Evolutionary conservation across 2,113 vertebrate species (phyloP).

Genomic region (Sardina pilchardus): DNA sequence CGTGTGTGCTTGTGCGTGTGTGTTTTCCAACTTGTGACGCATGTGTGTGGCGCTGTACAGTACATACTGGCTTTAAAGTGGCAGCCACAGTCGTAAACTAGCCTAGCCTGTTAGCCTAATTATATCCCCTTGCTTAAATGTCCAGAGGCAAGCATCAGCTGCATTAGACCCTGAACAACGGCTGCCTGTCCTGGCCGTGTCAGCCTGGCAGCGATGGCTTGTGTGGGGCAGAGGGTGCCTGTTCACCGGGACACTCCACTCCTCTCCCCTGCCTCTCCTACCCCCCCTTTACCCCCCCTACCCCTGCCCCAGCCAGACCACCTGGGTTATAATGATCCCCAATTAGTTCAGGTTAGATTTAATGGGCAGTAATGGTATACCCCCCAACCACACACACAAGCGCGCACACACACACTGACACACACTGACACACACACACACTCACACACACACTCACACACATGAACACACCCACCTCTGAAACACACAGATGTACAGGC

Average conservation of each 20-base stretch:
- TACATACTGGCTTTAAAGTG: not conserved
- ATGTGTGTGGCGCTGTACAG: constrained; percentile 35
- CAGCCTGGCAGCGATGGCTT: not conserved
- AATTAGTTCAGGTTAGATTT: constrained; percentile 75
- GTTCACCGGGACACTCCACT: constrained; percentile 20
- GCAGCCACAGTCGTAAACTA: not conserved
- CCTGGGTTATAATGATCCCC: constrained; percentile 68
- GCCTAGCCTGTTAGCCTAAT: not conserved
- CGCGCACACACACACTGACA: not conserved
- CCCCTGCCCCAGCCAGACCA: constrained; percentile 68
- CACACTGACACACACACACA: not conserved
- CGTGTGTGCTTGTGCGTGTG: too few relatives aligned
- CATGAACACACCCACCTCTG: not conserved
- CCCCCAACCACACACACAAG: constrained; percentile 21
- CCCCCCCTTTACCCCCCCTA: constrained; percentile 55
- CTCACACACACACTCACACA: not conserved
- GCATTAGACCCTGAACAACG: not conserved
- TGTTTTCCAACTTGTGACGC: constrained; percentile 12
- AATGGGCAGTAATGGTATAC: constrained; percentile 74
- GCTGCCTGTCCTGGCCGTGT: not conserved
- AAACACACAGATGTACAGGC: not conserved
- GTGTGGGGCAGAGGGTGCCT: not conserved
- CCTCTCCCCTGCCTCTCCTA: constrained; percentile 25
- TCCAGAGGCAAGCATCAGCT: not conserved
- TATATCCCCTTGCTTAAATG: not conserved